These are phyloP conservation scores for Chelidonichthys spinosus DNA, from an alignment of 2,797 vertebrate species.

Conservation along the genomic window DNA sequence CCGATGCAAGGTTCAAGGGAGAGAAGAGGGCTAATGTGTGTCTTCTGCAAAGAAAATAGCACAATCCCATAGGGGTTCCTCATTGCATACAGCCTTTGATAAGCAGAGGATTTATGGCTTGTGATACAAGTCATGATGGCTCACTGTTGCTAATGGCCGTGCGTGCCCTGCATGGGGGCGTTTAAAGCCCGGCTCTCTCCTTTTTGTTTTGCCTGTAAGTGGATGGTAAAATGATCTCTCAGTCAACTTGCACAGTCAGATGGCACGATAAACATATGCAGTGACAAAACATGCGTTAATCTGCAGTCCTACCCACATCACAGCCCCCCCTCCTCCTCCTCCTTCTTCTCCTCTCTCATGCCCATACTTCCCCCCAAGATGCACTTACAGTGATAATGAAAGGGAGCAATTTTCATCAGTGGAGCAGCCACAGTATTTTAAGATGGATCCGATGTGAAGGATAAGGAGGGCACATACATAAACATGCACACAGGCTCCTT, in stretches of 20 bases:
- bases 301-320: conserved; percentile 70
- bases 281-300: conserved; percentile 72
- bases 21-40: conserved; percentile 48
- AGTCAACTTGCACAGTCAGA: conserved; percentile 58
- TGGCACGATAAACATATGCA: conserved; percentile 65
- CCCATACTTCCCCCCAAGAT: conserved; percentile 19
- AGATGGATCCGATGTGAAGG: conserved; percentile 70
- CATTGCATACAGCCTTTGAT: conserved; percentile 53
- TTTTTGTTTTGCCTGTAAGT: conserved; percentile 50
- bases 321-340: not conserved
- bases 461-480: conserved; percentile 49
- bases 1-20: conserved; percentile 23
- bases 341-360: not conserved
- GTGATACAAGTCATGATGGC: conserved; percentile 50
- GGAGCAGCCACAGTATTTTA: conserved; percentile 72
- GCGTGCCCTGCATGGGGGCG: conserved; percentile 55
- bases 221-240: conserved; percentile 66
- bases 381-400: conserved; percentile 68
- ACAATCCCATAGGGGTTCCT: conserved; percentile 58
- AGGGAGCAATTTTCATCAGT: conserved; percentile 76
- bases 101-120: conserved; percentile 38
- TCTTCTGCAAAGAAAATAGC: conserved; percentile 45
- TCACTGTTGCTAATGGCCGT: conserved; percentile 52
- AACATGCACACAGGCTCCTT: conserved; percentile 65
- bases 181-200: conserved; percentile 31